Percentiles rank a stretch among this genome's conserved stretches.
phyloP scores from a whole-genome alignment of 2,797 vertebrate genomes.

The Cottoperca gobio region DNA sequence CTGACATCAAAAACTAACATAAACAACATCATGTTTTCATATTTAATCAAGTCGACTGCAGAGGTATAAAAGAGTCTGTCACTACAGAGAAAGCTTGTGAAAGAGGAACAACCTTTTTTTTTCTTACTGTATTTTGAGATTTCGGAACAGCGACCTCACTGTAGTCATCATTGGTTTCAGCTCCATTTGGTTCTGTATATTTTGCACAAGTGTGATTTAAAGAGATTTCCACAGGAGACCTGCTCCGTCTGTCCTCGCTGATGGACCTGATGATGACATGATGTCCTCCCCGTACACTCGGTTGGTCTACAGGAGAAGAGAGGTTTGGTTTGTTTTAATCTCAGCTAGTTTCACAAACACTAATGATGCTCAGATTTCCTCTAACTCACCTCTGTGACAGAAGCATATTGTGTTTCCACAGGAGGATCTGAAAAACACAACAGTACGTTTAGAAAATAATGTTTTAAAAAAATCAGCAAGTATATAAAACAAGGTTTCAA shows the following conservation, averaged over 20 bases:
- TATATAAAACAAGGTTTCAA: no score
- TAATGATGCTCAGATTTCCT: neutral
- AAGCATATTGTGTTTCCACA: neutral
- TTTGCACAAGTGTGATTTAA: neutral
- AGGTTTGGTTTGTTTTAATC: neutral
- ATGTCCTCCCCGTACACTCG: neutral
- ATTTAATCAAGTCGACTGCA: neutral
- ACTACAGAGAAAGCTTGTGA: neutral
- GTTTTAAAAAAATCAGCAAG: no score
- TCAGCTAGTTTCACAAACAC: neutral
- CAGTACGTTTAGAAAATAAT: neutral
- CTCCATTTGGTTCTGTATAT: neutral
- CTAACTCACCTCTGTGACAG: slow-evolving; percentile 17
- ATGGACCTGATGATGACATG: no score
- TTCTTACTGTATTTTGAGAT: neutral
- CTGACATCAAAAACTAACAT: neutral
- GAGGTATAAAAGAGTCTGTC: no score
- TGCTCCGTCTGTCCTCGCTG: neutral
- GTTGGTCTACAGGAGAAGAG: neutral
- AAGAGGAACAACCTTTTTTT: neutral
- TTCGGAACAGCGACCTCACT: neutral
- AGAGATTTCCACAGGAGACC: neutral
- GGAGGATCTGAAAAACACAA: slow-evolving; percentile 6
- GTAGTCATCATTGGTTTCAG: neutral
- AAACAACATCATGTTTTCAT: neutral